Evolutionary conservation across 2,888 invertebrate genomes (phyloP), one percentile per base, ranked within the genome.

Genomic region (Punctoribates punctum): DNA sequence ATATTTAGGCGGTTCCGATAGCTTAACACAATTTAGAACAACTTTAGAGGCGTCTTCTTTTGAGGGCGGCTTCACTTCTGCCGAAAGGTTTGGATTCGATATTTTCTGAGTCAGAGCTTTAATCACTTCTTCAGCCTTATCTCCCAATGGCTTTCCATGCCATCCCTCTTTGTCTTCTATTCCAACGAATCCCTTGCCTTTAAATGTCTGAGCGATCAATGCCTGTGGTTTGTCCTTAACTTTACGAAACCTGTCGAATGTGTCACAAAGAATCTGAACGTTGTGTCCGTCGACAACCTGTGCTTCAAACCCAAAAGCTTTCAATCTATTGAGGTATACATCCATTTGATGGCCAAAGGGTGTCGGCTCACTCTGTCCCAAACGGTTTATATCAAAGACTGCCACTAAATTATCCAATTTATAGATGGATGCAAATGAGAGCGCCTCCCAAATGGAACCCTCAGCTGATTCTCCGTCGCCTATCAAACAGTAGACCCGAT

Each of bases 391-490:
- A 84, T 99, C 99, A 83, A 99, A 93, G 83, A 99, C 92, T 29
- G 95, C 94, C 77, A 96, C 95, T 51, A 99, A 87, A 86, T 99
- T 99, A 86, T 98, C 96, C 74, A 99, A 88, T 80, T 94, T 91
- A 87, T 99, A 97, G 85, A 92, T 89, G 78, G 93, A 91, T 72
- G 96, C 93, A 86, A 99, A 99, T 82, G 95, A 90, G 78, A 97
- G 87, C 0, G 96, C 95, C 86, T 98, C 97, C 97, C 97, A 98
- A 80, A 98, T 88, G 70, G 96, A 96, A 77, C 99, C 99, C 86
- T 99, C 99, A 0, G 98, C 96, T 75, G 94, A 92, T 86, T 99
- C 99, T 8, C 99, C 99, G 86, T 99, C 99, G 15, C 99, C 99
- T 77, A 99, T 89, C 81, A 99, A 83, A 83, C 96, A 96, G 85